These are phyloP conservation scores for Vultur gryphus DNA, from an alignment of 2,797 vertebrate species.

Conservation along the genomic window DNA sequence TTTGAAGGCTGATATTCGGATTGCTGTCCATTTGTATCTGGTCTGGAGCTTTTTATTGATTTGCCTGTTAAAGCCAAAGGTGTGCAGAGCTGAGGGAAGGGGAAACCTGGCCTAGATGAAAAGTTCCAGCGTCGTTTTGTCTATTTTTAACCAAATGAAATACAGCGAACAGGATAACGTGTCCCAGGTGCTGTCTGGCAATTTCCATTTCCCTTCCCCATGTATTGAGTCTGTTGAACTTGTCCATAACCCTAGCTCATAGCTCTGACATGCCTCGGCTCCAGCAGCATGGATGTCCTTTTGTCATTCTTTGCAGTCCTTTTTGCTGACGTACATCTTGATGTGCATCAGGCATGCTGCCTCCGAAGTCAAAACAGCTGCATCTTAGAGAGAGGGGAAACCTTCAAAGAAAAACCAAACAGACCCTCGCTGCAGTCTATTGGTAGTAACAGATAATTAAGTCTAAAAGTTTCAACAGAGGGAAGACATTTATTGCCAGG, in stretches of 20 bases:
- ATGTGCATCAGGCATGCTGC: neutral
- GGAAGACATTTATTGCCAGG: neutral
- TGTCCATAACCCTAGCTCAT: neutral
- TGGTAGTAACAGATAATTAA: neutral
- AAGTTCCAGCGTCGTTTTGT: neutral
- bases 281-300: neutral
- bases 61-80: neutral
- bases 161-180: neutral
- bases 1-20: neutral
- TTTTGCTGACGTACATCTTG: neutral
- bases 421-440: neutral
- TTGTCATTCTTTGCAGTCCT: neutral
- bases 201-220: neutral
- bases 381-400: neutral
- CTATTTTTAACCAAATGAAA: neutral
- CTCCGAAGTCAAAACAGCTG: neutral
- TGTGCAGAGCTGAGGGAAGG: neutral
- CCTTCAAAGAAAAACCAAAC: neutral
- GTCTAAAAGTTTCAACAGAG: neutral
- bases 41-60: neutral
- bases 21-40: neutral
- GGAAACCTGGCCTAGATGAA: neutral
- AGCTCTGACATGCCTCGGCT: neutral
- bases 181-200: neutral
- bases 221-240: neutral